Conservation (phyloP, 2,797 vertebrate species). For the Neomorphus geoffroyi region DNA sequence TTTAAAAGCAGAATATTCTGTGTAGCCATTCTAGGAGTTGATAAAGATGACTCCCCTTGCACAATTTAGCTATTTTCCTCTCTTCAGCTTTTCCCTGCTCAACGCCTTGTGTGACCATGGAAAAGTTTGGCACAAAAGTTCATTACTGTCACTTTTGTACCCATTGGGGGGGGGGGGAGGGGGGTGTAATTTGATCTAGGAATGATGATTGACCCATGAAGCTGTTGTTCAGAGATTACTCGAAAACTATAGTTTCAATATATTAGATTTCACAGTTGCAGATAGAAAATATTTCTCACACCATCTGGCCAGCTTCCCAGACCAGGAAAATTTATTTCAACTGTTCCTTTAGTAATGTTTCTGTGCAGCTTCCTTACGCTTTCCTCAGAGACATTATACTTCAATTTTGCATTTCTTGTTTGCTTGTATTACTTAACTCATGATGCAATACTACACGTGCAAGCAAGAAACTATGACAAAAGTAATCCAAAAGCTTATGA, state of each 20-base stretch:
- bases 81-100: neutral
- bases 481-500: neutral
- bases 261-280: neutral
- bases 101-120: neutral
- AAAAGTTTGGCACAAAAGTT: neutral
- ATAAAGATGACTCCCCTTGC: neutral
- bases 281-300: neutral
- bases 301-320: neutral
- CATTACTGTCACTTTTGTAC: neutral
- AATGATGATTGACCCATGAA: neutral
- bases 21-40: neutral
- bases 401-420: neutral
- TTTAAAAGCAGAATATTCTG: neutral
- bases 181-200: neutral
- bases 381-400: neutral
- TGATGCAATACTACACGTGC: neutral
- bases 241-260: neutral
- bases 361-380: neutral
- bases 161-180: neutral
- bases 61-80: neutral
- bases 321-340: neutral
- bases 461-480: neutral
- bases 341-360: neutral
- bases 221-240: neutral
- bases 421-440: neutral